phyloP scores from a whole-genome alignment of 1,140 invertebrate genomes.

The Hetaerina americana region DNA sequence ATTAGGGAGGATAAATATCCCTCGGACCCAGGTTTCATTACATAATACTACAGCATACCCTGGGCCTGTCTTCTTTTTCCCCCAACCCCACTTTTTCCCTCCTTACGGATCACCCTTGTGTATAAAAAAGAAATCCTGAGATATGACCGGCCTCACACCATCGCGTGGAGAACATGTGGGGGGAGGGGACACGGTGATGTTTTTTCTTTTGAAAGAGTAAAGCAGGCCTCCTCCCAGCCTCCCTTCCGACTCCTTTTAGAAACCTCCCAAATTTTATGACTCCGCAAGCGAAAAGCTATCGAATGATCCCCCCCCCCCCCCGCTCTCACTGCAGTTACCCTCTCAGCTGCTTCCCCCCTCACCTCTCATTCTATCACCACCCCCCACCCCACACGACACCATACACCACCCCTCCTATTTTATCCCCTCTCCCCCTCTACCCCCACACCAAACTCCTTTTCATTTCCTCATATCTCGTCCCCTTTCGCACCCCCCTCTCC shows the following conservation, averaged over 20 bases:
- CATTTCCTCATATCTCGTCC: too few species aligned
- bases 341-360: neutral
- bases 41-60: neutral
- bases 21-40: neutral
- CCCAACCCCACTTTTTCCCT: neutral
- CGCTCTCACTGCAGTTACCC: neutral
- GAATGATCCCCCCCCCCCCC: neutral
- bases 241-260: too few species aligned
- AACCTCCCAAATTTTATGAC: slow-evolving; percentile 1
- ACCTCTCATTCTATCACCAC: too few species aligned
- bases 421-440: too few species aligned
- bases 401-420: too few species aligned
- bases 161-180: too few species aligned
- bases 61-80: neutral
- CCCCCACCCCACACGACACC: too few species aligned
- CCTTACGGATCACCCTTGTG: too few species aligned
- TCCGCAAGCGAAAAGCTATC: neutral
- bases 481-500: too few species aligned
- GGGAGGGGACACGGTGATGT: neutral
- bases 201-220: too few species aligned
- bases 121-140: neutral
- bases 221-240: too few species aligned
- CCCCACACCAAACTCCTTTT: too few species aligned
- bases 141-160: neutral
- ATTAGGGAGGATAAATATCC: neutral